Evolutionary conservation across 2,888 invertebrate genomes (phyloP).

Genomic region (Heliconius ethilla): DNA sequence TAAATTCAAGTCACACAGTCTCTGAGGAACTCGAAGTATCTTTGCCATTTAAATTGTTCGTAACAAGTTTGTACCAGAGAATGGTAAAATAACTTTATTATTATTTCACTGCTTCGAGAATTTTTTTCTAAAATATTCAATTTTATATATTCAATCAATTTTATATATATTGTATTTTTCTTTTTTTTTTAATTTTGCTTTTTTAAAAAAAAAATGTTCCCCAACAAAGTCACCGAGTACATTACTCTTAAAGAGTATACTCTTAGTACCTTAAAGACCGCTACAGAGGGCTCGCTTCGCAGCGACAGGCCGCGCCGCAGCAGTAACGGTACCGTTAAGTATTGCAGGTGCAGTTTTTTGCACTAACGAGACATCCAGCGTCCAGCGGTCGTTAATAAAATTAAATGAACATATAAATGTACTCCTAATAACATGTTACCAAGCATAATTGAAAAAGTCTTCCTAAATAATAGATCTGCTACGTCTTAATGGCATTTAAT

Average conservation of each 20-base stretch:
- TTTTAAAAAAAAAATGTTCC: background rate
- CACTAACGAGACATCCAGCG: slow-evolving; percentile 17
- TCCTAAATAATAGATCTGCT: slow-evolving; percentile 14
- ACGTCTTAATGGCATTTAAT: slow-evolving; percentile 13
- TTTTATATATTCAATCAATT: no score
- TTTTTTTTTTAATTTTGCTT: no score
- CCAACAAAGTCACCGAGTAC: background rate
- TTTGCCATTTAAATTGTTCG: slow-evolving; percentile 6
- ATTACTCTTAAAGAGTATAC: background rate
- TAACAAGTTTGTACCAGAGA: slow-evolving; percentile 4
- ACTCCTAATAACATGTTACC: slow-evolving; percentile 13
- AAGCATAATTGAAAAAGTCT: slow-evolving; percentile 10
- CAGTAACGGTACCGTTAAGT: background rate
- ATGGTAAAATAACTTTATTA: background rate
- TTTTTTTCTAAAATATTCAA: background rate
- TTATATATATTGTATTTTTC: no score
- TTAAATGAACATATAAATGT: slow-evolving; percentile 12
- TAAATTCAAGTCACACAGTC: slow-evolving; percentile 34
- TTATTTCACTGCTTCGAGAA: background rate
- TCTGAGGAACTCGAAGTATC: slow-evolving; percentile 1
- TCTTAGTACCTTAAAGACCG: background rate
- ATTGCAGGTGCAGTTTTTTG: slow-evolving; percentile 19
- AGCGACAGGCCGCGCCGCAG: background rate
- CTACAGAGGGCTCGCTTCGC: background rate
- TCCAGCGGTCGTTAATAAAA: slow-evolving; percentile 9